Conservation (phyloP, 2,797 vertebrate species). For the Falco columbarius region DNA sequence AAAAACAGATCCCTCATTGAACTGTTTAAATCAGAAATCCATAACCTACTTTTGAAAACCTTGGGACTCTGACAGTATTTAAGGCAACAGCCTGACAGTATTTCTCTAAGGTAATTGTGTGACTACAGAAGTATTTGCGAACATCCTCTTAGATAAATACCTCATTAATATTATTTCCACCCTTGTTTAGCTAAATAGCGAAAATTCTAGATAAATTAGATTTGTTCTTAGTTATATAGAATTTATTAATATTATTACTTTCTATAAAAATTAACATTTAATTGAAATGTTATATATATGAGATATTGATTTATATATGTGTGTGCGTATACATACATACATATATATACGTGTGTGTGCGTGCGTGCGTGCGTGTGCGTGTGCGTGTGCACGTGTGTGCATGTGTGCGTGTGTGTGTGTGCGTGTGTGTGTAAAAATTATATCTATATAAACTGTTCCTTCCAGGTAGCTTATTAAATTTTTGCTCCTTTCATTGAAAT, state of each 20-base stretch:
- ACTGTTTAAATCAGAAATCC: neutral
- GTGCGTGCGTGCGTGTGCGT: no score
- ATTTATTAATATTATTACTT: neutral
- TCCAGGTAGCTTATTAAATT: neutral
- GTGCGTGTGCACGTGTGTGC: no score
- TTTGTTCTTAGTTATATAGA: neutral
- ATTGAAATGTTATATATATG: neutral
- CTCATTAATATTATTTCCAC: neutral
- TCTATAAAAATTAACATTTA: neutral
- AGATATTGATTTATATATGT: neutral
- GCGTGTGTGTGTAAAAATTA: neutral
- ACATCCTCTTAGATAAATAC: neutral
- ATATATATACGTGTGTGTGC: no score
- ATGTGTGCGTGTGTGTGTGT: no score
- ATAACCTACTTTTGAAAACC: neutral
- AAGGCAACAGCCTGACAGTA: neutral
- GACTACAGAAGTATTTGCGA: neutral
- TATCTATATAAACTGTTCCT: neutral
- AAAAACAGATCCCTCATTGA: neutral
- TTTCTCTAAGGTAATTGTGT: neutral
- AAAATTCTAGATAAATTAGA: neutral
- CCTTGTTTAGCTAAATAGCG: neutral
- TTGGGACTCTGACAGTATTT: neutral
- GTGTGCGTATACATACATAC: no score
- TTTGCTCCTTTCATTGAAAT: neutral